phyloP scores from a whole-genome alignment of 2,888 invertebrate species.

The Ganaspis brasiliensis region DNA sequence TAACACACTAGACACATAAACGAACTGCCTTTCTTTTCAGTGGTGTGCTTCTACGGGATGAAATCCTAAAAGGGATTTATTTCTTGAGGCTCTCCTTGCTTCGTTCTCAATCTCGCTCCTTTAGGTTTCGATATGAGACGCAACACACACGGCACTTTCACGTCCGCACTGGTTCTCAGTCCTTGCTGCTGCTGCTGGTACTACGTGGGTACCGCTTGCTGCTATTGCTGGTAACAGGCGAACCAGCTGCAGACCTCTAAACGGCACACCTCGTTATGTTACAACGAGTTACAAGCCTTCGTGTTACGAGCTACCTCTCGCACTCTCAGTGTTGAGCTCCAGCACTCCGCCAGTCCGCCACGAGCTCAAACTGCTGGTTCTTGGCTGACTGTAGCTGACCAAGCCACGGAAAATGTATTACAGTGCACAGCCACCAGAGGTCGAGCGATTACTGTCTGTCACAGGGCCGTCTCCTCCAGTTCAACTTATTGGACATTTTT shows the following conservation, averaged over 20 bases:
- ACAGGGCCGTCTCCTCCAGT: slow-evolving; percentile 34
- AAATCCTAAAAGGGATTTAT: slow-evolving; percentile 17
- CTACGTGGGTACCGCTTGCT: slow-evolving; percentile 54
- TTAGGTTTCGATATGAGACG: slow-evolving; percentile 33
- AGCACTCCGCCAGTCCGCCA: slow-evolving; percentile 49
- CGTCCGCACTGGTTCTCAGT: slow-evolving; percentile 63
- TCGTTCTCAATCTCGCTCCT: slow-evolving; percentile 17
- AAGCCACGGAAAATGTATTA: slow-evolving; percentile 56
- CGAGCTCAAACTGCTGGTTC: slow-evolving; percentile 26
- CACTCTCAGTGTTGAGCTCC: slow-evolving; percentile 48
- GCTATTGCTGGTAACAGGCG: slow-evolving; percentile 59
- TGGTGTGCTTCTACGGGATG: neutral
- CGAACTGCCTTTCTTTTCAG: neutral
- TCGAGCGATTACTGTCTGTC: slow-evolving; percentile 29
- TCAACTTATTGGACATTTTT: too few species aligned
- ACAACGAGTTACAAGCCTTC: slow-evolving; percentile 51
- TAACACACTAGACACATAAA: slow-evolving; percentile 32
- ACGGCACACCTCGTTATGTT: slow-evolving; percentile 58
- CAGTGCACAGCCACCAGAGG: slow-evolving; percentile 62
- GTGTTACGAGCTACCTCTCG: slow-evolving; percentile 50
- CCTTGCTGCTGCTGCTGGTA: slow-evolving; percentile 49
- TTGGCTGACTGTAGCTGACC: slow-evolving; percentile 55
- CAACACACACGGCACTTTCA: slow-evolving; percentile 61
- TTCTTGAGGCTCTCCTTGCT: neutral
- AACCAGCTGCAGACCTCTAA: slow-evolving; percentile 54